These are phyloP conservation scores for Paracentrotus lividus DNA, from an alignment of 53 echinoderm and acorn worm genomes.

Conservation along the genomic window DNA sequence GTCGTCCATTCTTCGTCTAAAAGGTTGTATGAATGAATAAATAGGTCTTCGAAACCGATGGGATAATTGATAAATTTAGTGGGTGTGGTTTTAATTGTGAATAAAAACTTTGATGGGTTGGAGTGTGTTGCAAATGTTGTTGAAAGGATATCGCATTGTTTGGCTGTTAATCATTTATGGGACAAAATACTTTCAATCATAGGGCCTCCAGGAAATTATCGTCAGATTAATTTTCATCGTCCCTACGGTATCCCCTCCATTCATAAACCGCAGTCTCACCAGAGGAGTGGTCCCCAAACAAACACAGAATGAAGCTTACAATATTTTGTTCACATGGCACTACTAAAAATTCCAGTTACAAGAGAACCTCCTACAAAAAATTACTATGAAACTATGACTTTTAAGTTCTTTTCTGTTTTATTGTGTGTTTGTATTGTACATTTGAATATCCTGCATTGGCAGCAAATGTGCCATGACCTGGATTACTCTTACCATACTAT, in stretches of 20 bases:
- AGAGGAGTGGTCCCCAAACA: no score
- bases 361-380: no score
- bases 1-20: background rate
- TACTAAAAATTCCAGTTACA: no score
- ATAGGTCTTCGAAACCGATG: background rate
- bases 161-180: slow-evolving; percentile 23
- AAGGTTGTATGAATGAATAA: background rate
- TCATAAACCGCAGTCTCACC: no score
- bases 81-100: background rate
- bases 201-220: background rate
- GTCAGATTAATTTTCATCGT: background rate
- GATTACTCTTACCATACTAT: background rate
- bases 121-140: background rate
- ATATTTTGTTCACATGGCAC: no score
- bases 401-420: no score
- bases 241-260: background rate
- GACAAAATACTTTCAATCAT: slow-evolving; percentile 25
- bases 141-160: background rate
- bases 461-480: no score
- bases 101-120: background rate
- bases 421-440: no score
- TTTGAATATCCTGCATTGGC: no score
- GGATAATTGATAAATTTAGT: background rate
- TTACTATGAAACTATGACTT: no score
- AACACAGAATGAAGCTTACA: no score